These are phyloP conservation scores for Cotesia typhae DNA, from an alignment of 1,140 invertebrate genomes.

Conservation along the genomic window DNA sequence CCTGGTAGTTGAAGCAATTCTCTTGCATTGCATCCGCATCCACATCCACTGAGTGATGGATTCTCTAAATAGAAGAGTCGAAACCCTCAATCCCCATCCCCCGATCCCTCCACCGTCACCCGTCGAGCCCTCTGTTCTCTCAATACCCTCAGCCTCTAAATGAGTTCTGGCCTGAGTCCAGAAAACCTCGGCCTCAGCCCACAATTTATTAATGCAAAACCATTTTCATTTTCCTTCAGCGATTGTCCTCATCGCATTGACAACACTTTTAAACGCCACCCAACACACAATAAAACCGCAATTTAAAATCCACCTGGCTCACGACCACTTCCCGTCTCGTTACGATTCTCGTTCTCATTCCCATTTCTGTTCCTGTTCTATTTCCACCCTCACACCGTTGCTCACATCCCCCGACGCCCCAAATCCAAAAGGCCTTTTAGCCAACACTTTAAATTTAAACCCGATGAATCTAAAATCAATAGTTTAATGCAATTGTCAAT, in stretches of 20 bases:
- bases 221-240: conserved; percentile 42
- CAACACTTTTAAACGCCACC: conserved; percentile 30
- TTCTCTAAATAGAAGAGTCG: conserved; percentile 49
- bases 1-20: conserved; percentile 32
- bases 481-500: conserved; percentile 24
- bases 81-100: too few species aligned
- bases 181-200: conserved; percentile 44
- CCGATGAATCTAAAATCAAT: conserved; percentile 17
- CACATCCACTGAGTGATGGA: conserved; percentile 42
- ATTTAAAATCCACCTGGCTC: not conserved
- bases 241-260: conserved; percentile 34
- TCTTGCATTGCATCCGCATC: not conserved
- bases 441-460: too few species aligned
- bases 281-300: conserved; percentile 1
- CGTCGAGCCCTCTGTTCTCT: too few species aligned
- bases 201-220: conserved; percentile 51
- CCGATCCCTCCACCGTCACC: too few species aligned
- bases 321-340: too few species aligned
- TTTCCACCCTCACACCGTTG: too few species aligned
- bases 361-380: too few species aligned
- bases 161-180: conserved; percentile 45
- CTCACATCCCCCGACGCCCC: too few species aligned
- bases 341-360: too few species aligned
- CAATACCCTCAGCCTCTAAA: conserved; percentile 2
- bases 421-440: too few species aligned